Evolutionary conservation across 2,888 invertebrate species (phyloP).

Genomic region (Macaria liturata): DNA sequence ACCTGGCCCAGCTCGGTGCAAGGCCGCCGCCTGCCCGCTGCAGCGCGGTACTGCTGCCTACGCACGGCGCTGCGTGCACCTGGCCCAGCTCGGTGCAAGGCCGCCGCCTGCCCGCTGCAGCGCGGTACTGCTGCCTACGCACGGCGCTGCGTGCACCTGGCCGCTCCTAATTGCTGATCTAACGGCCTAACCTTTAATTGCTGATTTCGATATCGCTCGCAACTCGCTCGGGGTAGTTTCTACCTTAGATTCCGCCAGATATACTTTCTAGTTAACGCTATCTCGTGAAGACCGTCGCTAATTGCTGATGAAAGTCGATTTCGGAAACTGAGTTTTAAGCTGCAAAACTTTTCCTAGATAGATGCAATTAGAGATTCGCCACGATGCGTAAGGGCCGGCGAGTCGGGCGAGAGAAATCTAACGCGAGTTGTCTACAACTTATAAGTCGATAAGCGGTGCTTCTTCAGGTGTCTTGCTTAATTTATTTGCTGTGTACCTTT

Average conservation of each 20-base stretch:
- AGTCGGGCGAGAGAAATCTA: conserved; percentile 6
- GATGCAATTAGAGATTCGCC: conserved; percentile 25
- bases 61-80: conserved; percentile 37
- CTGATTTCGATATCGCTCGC: conserved; percentile 44
- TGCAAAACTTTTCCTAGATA: conserved; percentile 10
- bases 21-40: conserved; percentile 14
- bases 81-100: conserved; percentile 19
- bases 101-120: conserved; percentile 13
- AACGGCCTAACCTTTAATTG: conserved; percentile 60
- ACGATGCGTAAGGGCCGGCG: conserved; percentile 1
- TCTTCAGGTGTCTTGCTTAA: conserved; percentile 12
- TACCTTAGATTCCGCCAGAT: conserved; percentile 23
- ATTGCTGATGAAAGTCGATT: conserved; percentile 28
- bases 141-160: conserved; percentile 45
- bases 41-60: conserved; percentile 33
- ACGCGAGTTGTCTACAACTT: background rate
- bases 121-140: conserved; percentile 37
- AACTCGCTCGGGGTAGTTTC: conserved; percentile 23
- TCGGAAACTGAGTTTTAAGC: conserved; percentile 15
- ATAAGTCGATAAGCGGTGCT: conserved; percentile 10
- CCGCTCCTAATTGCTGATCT: conserved; percentile 65
- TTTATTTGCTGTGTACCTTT: conserved; percentile 17
- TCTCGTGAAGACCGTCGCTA: conserved; percentile 26
- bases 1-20: conserved; percentile 18
- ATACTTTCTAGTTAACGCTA: conserved; percentile 25